A percentile compares a stretch with the other conserved stretches of the same genome.
Evolutionary conservation across 2,113 vertebrate genomes (phyloP).

Genomic region (Chloropsis hardwickii): DNA sequence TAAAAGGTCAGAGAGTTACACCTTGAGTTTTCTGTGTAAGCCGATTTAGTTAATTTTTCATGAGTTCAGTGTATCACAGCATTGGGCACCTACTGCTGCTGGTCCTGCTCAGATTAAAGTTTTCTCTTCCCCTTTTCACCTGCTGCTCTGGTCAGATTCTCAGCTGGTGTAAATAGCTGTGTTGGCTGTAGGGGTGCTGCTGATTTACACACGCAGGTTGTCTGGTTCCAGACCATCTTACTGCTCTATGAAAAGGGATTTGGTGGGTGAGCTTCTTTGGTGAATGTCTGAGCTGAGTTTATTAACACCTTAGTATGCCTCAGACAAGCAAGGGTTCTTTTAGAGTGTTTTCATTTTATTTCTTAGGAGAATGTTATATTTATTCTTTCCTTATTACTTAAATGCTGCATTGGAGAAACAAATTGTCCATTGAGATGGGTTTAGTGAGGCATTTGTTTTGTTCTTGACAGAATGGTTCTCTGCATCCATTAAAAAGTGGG

Average conservation of each 20-base stretch:
- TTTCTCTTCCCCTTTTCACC: not conserved
- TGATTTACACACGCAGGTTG: not conserved
- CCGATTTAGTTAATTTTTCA: not conserved
- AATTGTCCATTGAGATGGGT: slow-evolving; percentile 19
- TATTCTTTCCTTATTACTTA: slow-evolving; percentile 43
- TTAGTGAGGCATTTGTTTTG: slow-evolving; percentile 21
- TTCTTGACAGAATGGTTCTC: slow-evolving; percentile 17
- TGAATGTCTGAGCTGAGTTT: not conserved
- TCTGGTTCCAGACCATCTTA: not conserved
- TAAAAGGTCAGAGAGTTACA: not conserved
- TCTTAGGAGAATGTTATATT: slow-evolving; percentile 14
- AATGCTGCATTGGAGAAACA: slow-evolving; percentile 24
- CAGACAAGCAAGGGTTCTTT: not conserved
- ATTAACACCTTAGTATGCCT: not conserved
- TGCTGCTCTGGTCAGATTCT: not conserved
- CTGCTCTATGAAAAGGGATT: not conserved
- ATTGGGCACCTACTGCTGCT: not conserved
- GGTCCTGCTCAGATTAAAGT: not conserved
- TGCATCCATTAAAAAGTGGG: not conserved
- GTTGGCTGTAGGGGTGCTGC: not conserved
- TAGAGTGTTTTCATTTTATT: slow-evolving; percentile 2
- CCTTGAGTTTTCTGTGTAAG: not conserved
- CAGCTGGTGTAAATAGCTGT: not conserved
- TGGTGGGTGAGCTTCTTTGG: not conserved
- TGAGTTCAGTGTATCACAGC: not conserved